These are phyloP conservation scores for Tromatobia lineatoria DNA, from an alignment of 2,888 invertebrate genomes.

Conservation along the genomic window DNA sequence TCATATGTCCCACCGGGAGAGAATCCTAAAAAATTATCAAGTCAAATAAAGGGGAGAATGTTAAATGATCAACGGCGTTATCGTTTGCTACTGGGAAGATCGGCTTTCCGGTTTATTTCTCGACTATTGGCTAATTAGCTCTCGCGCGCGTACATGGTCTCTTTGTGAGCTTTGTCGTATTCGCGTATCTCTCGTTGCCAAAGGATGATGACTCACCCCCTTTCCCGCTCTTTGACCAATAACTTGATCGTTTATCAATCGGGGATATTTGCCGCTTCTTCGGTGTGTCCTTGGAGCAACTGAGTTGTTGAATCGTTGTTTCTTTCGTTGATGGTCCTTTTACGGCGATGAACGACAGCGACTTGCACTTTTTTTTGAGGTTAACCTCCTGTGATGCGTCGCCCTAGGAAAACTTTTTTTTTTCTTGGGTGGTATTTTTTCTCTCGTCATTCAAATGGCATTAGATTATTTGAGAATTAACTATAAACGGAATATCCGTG, in stretches of 20 bases:
- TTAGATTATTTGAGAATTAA: not conserved
- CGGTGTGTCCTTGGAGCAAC: not conserved
- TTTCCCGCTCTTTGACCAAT: conserved; percentile 76
- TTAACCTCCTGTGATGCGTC: conserved; percentile 23
- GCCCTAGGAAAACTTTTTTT: not conserved
- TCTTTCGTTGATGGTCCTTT: not conserved
- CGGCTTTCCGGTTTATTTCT: not conserved
- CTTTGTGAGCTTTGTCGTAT: conserved; percentile 65
- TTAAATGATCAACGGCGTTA: no score
- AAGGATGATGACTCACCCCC: conserved; percentile 78
- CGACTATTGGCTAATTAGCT: conserved; percentile 1
- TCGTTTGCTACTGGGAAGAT: not conserved
- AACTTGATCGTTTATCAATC: conserved; percentile 3
- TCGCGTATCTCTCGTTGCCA: conserved; percentile 55
- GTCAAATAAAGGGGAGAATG: not conserved
- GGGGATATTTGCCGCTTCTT: not conserved
- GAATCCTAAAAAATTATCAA: conserved; percentile 8
- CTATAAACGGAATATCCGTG: not conserved
- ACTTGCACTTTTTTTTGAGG: conserved; percentile 31
- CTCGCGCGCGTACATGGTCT: not conserved
- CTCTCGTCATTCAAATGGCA: not conserved
- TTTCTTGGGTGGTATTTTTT: not conserved
- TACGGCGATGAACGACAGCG: not conserved
- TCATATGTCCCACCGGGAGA: conserved; percentile 76
- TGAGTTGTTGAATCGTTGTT: no score